These are phyloP conservation scores for Acrocephalus scirpaceus DNA, from an alignment of 2,797 vertebrate species.

Conservation along the genomic window DNA sequence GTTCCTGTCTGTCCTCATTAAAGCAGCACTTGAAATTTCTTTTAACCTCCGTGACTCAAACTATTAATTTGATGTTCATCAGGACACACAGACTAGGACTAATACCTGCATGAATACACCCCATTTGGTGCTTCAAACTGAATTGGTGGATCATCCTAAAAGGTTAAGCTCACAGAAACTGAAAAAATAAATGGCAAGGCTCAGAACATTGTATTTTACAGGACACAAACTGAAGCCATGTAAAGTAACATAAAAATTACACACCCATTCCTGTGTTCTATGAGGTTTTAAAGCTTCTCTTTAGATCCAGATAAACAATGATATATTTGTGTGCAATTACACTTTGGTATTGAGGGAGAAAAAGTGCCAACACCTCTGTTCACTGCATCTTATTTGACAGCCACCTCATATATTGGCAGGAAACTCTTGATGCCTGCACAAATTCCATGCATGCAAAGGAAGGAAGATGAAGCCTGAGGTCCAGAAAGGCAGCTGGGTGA, in stretches of 20 bases:
- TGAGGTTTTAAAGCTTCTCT: not conserved
- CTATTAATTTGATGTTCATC: slow-evolving; percentile 9
- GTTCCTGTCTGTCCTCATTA: slow-evolving; percentile 51
- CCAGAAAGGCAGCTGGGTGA: not conserved
- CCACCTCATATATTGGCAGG: not conserved
- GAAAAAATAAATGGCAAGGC: not conserved
- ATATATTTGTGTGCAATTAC: not conserved
- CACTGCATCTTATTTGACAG: not conserved
- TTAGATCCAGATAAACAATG: not conserved
- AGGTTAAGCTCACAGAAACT: not conserved
- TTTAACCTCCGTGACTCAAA: slow-evolving; percentile 31
- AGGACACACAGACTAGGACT: not conserved
- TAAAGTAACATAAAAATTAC: not conserved
- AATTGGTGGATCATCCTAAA: not conserved
- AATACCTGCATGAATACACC: not conserved
- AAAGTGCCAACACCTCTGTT: not conserved
- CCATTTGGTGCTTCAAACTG: not conserved
- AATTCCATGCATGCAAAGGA: not conserved
- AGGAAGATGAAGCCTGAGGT: not conserved
- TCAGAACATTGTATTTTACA: not conserved
- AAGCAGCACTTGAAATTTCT: slow-evolving; percentile 32
- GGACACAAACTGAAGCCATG: not conserved
- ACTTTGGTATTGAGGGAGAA: not conserved
- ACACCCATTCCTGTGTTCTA: not conserved
- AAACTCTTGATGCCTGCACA: not conserved